A percentile compares a stretch with the other conserved stretches of the same genome.
phyloP scores from a whole-genome alignment of 2,797 vertebrate genomes.

The Buphagus erythrorhynchus region DNA sequence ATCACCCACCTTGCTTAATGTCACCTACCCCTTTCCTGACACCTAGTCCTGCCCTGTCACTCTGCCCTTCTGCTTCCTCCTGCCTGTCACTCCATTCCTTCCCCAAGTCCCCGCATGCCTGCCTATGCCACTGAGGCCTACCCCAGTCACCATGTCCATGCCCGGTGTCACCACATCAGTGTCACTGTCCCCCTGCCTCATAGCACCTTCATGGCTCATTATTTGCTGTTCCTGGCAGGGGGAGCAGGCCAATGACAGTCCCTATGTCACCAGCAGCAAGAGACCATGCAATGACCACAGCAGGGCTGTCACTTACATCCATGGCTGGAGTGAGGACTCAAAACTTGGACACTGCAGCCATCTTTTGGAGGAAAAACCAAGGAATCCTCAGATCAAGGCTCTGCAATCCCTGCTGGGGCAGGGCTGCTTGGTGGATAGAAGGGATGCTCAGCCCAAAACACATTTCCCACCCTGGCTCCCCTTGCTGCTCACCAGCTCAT shows the following conservation, averaged over 20 bases:
- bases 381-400: background rate
- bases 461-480: fast-evolving
- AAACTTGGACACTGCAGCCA: fast-evolving
- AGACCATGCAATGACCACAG: fast-evolving
- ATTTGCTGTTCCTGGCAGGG: background rate
- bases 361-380: background rate
- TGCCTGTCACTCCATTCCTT: background rate
- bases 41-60: background rate
- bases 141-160: fast-evolving
- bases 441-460: background rate
- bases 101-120: background rate
- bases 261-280: background rate
- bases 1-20: background rate
- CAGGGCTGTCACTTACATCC: background rate
- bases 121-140: background rate
- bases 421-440: background rate
- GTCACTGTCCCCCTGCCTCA: background rate
- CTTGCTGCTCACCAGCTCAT: fast-evolving
- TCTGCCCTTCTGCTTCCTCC: background rate
- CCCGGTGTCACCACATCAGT: background rate
- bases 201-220: fast-evolving
- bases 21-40: background rate
- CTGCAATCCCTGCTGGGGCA: background rate
- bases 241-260: background rate
- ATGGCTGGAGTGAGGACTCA: fast-evolving